A percentile compares a stretch with the other conserved stretches of the same genome.
These are phyloP conservation scores for Spondyliosoma cantharus DNA, from an alignment of 2,797 vertebrate genomes.

Conservation along the genomic window DNA sequence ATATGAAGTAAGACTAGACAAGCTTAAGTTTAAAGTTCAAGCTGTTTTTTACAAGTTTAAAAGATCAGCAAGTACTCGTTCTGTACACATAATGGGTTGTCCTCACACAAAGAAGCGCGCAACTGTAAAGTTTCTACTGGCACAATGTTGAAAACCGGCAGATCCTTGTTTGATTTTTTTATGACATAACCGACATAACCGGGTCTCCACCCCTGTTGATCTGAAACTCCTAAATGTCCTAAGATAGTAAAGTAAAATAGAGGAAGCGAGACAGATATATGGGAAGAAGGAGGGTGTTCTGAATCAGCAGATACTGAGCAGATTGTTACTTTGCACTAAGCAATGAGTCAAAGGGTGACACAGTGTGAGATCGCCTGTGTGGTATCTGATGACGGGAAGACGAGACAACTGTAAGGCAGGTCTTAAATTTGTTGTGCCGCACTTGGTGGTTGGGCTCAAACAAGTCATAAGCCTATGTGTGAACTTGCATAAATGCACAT, in stretches of 20 bases:
- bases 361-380: conserved; percentile 8
- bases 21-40: conserved; percentile 17
- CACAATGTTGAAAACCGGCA: background rate
- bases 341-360: conserved; percentile 60
- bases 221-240: background rate
- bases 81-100: background rate
- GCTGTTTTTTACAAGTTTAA: conserved; percentile 14
- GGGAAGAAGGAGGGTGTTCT: background rate
- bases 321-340: conserved; percentile 6
- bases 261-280: background rate
- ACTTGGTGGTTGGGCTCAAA: conserved; percentile 23
- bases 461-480: conserved; percentile 6
- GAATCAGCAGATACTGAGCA: background rate
- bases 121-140: background rate
- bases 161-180: background rate
- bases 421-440: conserved; percentile 35
- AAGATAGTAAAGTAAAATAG: background rate
- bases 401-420: conserved; percentile 28
- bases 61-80: background rate
- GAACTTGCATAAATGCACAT: background rate
- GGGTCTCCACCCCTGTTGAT: conserved; percentile 17
- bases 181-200: background rate
- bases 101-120: background rate
- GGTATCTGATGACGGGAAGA: conserved; percentile 55
- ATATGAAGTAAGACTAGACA: background rate